Conservation (phyloP, 1,140 invertebrate genomes). For the Himalopsyche phryganea region DNA sequence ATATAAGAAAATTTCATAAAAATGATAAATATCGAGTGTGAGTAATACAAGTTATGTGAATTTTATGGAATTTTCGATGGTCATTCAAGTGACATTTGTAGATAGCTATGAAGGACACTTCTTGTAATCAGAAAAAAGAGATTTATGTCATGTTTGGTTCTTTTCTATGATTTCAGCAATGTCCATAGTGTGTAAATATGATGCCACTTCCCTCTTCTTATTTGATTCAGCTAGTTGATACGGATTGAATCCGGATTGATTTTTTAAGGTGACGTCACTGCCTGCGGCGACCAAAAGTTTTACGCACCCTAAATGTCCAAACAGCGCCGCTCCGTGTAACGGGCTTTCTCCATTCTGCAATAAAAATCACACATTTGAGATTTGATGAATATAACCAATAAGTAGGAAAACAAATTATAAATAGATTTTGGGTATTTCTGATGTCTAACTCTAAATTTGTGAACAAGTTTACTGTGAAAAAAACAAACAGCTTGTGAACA, state of each 20-base stretch:
- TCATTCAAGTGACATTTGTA: no score
- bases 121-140: constrained; percentile 19
- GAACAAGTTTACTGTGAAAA: no score
- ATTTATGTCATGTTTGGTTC: constrained; percentile 21
- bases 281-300: constrained; percentile 72
- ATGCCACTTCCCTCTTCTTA: constrained; percentile 55
- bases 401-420: neutral
- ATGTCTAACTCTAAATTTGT: no score
- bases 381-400: neutral
- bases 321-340: constrained; percentile 84
- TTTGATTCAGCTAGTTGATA: constrained; percentile 61
- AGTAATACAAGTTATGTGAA: no score
- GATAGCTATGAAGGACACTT: neutral
- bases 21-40: no score
- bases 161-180: constrained; percentile 29
- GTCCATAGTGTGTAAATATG: constrained; percentile 51
- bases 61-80: no score
- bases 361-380: neutral
- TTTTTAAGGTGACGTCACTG: constrained; percentile 63
- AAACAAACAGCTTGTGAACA: no score
- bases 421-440: no score
- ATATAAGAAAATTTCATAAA: no score
- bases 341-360: constrained; percentile 86
- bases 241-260: constrained; percentile 67
- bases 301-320: constrained; percentile 77